These are phyloP conservation scores for Centroberyx gerrardi DNA, from an alignment of 2,797 vertebrate species.

Conservation along the genomic window DNA sequence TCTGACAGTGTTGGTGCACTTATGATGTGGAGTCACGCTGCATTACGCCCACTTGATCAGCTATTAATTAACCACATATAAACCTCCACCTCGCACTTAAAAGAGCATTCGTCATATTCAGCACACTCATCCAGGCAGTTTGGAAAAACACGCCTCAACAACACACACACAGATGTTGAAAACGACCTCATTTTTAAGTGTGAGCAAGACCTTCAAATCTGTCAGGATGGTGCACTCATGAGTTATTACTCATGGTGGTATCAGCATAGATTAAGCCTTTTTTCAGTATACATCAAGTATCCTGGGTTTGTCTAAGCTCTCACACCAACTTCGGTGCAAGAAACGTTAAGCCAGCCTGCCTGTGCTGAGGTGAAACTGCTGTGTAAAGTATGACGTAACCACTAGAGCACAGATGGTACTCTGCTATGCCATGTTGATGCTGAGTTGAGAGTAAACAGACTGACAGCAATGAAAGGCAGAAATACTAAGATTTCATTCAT, in stretches of 20 bases:
- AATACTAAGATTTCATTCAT: neutral
- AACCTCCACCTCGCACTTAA: no score
- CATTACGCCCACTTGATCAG: neutral
- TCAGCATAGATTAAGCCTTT: neutral
- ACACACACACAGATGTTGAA: no score
- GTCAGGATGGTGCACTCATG: neutral
- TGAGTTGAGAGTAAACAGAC: neutral
- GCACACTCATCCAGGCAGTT: no score
- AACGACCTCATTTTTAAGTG: no score
- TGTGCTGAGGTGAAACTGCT: neutral
- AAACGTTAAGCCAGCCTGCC: neutral
- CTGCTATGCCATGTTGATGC: constrained; percentile 12
- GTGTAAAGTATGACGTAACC: constrained; percentile 13
- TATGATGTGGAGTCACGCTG: no score
- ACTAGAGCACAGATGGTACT: constrained; percentile 10
- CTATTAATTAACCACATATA: neutral
- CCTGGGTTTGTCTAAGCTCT: no score
- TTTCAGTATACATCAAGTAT: no score
- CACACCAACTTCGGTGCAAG: no score
- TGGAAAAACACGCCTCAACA: no score
- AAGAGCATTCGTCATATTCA: no score
- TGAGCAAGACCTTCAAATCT: no score
- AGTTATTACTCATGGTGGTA: neutral
- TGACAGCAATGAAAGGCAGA: neutral
- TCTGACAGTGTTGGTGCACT: neutral